Evolutionary conservation across 2,888 invertebrate genomes (phyloP).

Genomic region (Scaptomyza reducta): DNA sequence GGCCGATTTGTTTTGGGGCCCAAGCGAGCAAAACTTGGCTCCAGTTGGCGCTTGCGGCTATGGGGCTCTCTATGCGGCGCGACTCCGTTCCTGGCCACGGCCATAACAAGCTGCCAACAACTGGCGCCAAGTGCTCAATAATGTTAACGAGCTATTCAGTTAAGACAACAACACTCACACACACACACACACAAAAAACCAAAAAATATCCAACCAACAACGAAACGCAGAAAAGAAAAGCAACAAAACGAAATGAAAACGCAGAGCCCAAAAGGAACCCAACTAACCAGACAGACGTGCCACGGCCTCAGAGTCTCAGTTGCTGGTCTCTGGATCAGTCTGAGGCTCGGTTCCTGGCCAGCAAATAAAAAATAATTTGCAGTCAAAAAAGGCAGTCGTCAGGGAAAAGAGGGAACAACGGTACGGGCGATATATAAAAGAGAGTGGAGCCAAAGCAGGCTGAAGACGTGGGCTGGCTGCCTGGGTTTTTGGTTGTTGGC

Average conservation of each 20-base stretch:
- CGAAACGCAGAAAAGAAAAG: slow-evolving; percentile 20
- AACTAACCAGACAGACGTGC: slow-evolving; percentile 61
- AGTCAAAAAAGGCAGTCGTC: slow-evolving; percentile 66
- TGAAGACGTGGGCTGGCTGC: slow-evolving; percentile 24
- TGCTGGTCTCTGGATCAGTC: slow-evolving; percentile 5
- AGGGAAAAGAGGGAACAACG: not conserved
- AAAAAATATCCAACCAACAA: slow-evolving; percentile 27
- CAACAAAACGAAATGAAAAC: slow-evolving; percentile 19
- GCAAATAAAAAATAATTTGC: slow-evolving; percentile 78
- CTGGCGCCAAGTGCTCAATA: slow-evolving; percentile 84
- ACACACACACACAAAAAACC: slow-evolving; percentile 21
- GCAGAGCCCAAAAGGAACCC: slow-evolving; percentile 38
- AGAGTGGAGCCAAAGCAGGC: slow-evolving; percentile 1
- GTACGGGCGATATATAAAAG: slow-evolving; percentile 3
- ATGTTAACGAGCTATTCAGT: slow-evolving; percentile 83
- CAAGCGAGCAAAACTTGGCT: slow-evolving; percentile 33
- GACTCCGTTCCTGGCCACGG: slow-evolving; percentile 57
- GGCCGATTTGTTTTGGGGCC: slow-evolving; percentile 61
- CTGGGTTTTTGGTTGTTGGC: slow-evolving; percentile 7
- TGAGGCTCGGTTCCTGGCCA: slow-evolving; percentile 36
- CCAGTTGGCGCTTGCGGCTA: slow-evolving; percentile 60
- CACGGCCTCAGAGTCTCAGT: slow-evolving; percentile 36
- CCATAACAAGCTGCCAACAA: slow-evolving; percentile 83
- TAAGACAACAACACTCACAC: slow-evolving; percentile 61
- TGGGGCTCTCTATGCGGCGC: slow-evolving; percentile 55